Base-by-base conservation (phyloP, 2,888 invertebrate species). In the Oeneis ivallda region DNA sequence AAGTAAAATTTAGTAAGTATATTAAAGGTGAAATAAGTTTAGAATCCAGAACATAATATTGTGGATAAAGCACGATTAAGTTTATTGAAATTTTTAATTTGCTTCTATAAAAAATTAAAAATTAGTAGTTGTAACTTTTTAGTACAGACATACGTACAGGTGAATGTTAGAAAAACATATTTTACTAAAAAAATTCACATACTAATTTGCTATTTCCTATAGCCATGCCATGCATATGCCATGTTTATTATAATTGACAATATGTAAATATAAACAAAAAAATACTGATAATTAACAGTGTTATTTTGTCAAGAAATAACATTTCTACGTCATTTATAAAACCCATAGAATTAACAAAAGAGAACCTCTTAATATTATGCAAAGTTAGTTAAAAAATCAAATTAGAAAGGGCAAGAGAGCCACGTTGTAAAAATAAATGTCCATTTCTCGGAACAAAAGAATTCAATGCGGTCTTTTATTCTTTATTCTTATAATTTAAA, bases 381-480 rank as follows among this genome's bases (percentile, higher is more conserved):
- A 58, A 58, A 58, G 58, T 34, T 10, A 47, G 58, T 58, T 58
- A 58, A 58, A 58, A 39, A 58, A 45, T 58, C 47, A 58, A 58
- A 58, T 58, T 58, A 58, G 11, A 34, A 47, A 10, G 58, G 32
- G 19, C 13, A 41, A 56, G 32, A 58, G 15, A 32, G 45, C 45
- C 15, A 50, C 64, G 11, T 11, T 58, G 57, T 58, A 50, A 52
- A 64, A 64, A 64, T 64, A 64, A 64, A 64, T 64, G 50, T 64
- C 64, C 64, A 41, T 57, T 39, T 58, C 41, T 34, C 47, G 34
- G 64, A 58, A 64, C 58, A 64, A 64, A 64, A 58, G 52, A 58
- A 43, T 64, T 43, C 32, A 58, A 58, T 64, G 52, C 58, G 32
- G 64, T 58, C 54, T 50, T 43, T 47, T 56, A 54, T 56, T 11